A percentile compares a stretch with the other conserved stretches of the same genome.
Evolutionary conservation across 2,888 invertebrate genomes (phyloP).

Genomic region (Autographa gamma): DNA sequence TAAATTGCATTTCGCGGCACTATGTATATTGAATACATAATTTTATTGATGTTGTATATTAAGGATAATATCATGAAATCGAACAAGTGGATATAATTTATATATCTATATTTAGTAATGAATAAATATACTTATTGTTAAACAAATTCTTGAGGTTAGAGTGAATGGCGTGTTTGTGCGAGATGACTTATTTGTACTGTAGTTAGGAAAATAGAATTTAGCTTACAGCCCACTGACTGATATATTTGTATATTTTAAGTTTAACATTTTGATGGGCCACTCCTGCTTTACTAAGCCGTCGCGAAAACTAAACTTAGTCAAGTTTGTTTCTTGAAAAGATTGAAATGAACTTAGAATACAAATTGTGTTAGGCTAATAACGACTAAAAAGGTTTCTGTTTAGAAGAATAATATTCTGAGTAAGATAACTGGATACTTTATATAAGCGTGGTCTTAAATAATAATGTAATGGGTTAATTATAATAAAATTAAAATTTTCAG

Average conservation of each 20-base stretch:
- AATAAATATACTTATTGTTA: constrained; percentile 63
- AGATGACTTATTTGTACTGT: constrained; percentile 67
- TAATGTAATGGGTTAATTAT: constrained; percentile 54
- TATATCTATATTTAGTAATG: constrained; percentile 65
- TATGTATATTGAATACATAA: constrained; percentile 69
- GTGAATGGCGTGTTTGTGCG: constrained; percentile 54
- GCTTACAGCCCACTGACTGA: constrained; percentile 83
- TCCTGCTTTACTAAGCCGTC: constrained; percentile 50
- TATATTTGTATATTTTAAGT: constrained; percentile 83
- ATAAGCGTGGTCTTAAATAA: constrained; percentile 32
- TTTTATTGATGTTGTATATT: constrained; percentile 77
- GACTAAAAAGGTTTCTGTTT: constrained; percentile 38
- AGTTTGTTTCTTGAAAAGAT: constrained; percentile 25
- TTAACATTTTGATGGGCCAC: constrained; percentile 75
- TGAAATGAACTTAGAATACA: constrained; percentile 46
- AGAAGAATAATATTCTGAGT: constrained; percentile 37
- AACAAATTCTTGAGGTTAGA: constrained; percentile 59
- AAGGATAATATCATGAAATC: constrained; percentile 81
- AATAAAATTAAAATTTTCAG: constrained; percentile 49
- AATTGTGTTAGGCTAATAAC: constrained; percentile 42
- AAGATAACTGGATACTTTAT: constrained; percentile 44
- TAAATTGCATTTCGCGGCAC: constrained; percentile 77
- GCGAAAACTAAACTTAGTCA: constrained; percentile 37
- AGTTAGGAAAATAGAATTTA: constrained; percentile 73
- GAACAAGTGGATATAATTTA: constrained; percentile 80